Evolutionary conservation across 1,140 invertebrate genomes (phyloP).

Genomic region (Drosophila quadrilineata): DNA sequence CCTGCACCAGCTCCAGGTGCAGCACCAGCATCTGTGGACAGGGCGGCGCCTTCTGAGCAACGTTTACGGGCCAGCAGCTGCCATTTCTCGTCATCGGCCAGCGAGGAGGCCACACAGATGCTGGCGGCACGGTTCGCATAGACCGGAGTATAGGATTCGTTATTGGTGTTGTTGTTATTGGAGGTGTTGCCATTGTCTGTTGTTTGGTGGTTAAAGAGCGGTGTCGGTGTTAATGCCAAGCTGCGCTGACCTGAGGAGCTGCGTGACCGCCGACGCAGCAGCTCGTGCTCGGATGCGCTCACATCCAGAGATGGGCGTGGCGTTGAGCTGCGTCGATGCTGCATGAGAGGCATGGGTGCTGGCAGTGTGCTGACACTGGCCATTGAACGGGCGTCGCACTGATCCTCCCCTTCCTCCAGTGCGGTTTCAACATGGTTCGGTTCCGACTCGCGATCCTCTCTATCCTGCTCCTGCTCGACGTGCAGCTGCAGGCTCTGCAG

Average conservation of each 20-base stretch:
- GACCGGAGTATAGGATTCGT: slow-evolving; percentile 74
- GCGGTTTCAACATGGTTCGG: neutral
- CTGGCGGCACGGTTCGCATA: slow-evolving; percentile 73
- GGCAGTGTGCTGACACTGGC: slow-evolving; percentile 68
- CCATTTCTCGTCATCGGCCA: slow-evolving; percentile 80
- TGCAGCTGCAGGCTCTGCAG: slow-evolving; percentile 65
- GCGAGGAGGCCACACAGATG: slow-evolving; percentile 63
- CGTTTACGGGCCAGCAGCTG: slow-evolving; percentile 73
- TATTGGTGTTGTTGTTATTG: slow-evolving; percentile 37
- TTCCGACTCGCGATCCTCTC: slow-evolving; percentile 12
- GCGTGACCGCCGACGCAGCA: slow-evolving; percentile 54
- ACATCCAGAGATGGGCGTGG: slow-evolving; percentile 63
- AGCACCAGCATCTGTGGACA: slow-evolving; percentile 11
- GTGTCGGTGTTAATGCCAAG: slow-evolving; percentile 74
- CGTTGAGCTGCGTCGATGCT: slow-evolving; percentile 72
- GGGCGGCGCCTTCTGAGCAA: slow-evolving; percentile 60
- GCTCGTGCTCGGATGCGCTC: slow-evolving; percentile 46
- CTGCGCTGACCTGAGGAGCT: slow-evolving; percentile 78
- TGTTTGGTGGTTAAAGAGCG: slow-evolving; percentile 50
- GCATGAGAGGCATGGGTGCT: slow-evolving; percentile 74
- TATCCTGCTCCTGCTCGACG: slow-evolving; percentile 31
- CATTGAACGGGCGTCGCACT: slow-evolving; percentile 60
- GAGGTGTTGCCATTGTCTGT: slow-evolving; percentile 21
- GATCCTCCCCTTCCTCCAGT: slow-evolving; percentile 36
- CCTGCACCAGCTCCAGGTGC: neutral